Evolutionary conservation across 2,113 vertebrate genomes (phyloP), one percentile per base, ranked within the genome.

Genomic region (Callithrix jacchus): DNA sequence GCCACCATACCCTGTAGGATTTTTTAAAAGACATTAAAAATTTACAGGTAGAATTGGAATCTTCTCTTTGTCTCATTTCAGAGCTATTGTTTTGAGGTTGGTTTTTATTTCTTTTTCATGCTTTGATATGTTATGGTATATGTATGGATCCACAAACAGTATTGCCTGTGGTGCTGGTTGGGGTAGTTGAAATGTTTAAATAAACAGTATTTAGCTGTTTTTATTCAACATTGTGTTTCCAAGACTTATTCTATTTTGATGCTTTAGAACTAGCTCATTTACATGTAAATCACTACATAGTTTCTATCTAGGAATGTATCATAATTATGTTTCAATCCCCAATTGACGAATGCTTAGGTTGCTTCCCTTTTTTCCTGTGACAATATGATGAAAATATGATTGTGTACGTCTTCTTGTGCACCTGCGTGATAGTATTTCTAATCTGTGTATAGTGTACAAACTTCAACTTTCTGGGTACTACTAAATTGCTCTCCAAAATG

Each of bases 151-250:
- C 73, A 73, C 30, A 68, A 16, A 71, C 25, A 61, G 21, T 5
- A 27, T 35, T 71, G 21, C 52, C 56, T 45, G 35, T 42, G 82
- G 30, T 79, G 18, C 30, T 79, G 12, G 87, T 66, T 87, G 80
- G 27, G 27, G 2, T 42, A 87, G 84, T 91, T 92, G 54, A 91
- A 85, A 88, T 86, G 56, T 81, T 91, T 93, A 71, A 25, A 40
- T 82, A 82, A 49, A 68, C 47, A 71, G 23, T 66, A 77, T 91
- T 94, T 97, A 94, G 64, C n/a, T 93, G 30, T 87, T 97, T 91
- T 88, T 77, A 64, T n/a, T 84, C 68, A 93, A 88, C 13, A 21
- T 56, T 76, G 54, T 87, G 2, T 91, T 96, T 91, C n/a, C 7
- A 86, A 96, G 79, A 49, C 52, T 94, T 91, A 86, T 17, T 74